These are phyloP conservation scores for Enteromius afrohamiltoni DNA, from an alignment of 2,797 vertebrate genomes.

Conservation along the genomic window DNA sequence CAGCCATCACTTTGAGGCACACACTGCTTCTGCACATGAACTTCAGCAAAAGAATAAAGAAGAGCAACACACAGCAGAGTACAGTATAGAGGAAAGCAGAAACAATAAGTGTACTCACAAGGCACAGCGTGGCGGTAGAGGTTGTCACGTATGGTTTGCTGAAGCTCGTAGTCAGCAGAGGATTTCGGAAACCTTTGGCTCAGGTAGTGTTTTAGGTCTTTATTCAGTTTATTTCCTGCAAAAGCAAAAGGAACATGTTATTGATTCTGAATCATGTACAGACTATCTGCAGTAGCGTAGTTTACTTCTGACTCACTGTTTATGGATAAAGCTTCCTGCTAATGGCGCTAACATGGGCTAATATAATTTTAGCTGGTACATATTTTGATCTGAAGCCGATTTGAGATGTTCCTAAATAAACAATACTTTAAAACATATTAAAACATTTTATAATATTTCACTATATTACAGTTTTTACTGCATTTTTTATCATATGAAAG, in stretches of 20 bases:
- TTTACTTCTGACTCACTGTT: background rate
- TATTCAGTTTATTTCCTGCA: slow-evolving; percentile 93
- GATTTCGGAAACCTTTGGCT: slow-evolving; percentile 98
- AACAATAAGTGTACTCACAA: slow-evolving; percentile 85
- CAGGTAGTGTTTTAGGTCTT: slow-evolving; percentile 95
- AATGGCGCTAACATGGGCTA: background rate
- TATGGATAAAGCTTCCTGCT: background rate
- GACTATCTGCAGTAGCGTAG: background rate
- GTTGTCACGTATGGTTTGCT: slow-evolving; percentile 97
- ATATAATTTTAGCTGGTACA: background rate
- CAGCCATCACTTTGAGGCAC: background rate
- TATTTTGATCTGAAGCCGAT: background rate
- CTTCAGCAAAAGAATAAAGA: background rate
- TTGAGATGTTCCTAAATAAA: background rate
- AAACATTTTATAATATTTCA: background rate
- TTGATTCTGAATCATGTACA: background rate
- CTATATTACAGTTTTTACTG: background rate
- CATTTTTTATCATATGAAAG: background rate
- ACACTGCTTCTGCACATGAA: slow-evolving; percentile 19
- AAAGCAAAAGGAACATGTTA: slow-evolving; percentile 57
- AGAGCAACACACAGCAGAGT: slow-evolving; percentile 2
- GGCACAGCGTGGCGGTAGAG: slow-evolving; percentile 98
- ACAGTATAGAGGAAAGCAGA: background rate
- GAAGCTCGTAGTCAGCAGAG: slow-evolving; percentile 92
- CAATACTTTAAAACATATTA: background rate